These are phyloP conservation scores for Spinibarbus caldwelli DNA, from an alignment of 2,797 vertebrate genomes.

Conservation along the genomic window DNA sequence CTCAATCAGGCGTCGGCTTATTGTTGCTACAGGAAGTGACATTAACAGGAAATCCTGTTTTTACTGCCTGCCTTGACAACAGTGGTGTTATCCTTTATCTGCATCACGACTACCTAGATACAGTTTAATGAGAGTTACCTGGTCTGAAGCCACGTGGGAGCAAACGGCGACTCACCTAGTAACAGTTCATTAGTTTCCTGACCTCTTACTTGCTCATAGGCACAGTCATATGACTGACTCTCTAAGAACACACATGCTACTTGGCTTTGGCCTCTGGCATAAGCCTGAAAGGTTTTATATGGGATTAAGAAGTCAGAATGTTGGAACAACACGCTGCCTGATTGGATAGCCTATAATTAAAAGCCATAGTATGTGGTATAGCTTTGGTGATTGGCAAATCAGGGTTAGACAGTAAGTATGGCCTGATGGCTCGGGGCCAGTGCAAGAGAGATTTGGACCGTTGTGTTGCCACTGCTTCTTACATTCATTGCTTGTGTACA, in stretches of 20 bases:
- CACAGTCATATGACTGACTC: slow-evolving; percentile 55
- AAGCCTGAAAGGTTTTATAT: slow-evolving; percentile 37
- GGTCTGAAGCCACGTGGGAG: slow-evolving; percentile 49
- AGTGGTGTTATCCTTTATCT: slow-evolving; percentile 47
- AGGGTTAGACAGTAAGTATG: neutral
- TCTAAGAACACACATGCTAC: neutral
- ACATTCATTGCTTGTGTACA: neutral
- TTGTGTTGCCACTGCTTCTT: neutral
- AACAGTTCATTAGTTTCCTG: slow-evolving; percentile 60
- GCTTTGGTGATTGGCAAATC: slow-evolving; percentile 16
- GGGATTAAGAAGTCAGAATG: slow-evolving; percentile 23
- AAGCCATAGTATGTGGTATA: slow-evolving; percentile 7
- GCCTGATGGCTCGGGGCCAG: slow-evolving; percentile 1
- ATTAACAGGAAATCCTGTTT: slow-evolving; percentile 34
- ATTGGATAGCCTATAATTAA: slow-evolving; percentile 23
- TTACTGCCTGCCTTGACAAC: slow-evolving; percentile 49
- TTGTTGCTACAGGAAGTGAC: slow-evolving; percentile 39
- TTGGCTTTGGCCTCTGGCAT: neutral
- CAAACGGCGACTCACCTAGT: slow-evolving; percentile 60
- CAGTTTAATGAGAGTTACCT: slow-evolving; percentile 64
- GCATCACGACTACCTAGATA: slow-evolving; percentile 63
- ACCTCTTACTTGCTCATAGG: slow-evolving; percentile 17
- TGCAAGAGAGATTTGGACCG: neutral
- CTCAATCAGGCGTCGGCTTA: slow-evolving; percentile 42
- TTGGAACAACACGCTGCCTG: neutral